Base-by-base conservation (phyloP, 2,888 invertebrate species). In the Thumatha senex region DNA sequence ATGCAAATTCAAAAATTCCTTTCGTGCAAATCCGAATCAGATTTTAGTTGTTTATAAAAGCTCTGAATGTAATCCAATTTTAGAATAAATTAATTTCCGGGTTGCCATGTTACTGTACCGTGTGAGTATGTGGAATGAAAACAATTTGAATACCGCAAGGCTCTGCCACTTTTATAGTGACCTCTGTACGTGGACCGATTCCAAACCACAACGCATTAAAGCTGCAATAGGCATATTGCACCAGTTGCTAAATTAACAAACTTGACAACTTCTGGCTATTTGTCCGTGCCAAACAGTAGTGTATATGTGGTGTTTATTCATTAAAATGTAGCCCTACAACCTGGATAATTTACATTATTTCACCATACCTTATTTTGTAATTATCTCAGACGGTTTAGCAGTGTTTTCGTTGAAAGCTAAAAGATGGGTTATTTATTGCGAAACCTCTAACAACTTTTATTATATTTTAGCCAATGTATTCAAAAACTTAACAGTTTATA, bases 161-260 rank as follows among this genome's bases (percentile, higher is more conserved):
- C 72, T 56, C 72, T 74, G 80, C 80, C 82, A 83, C 79, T 86
- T 87, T 85, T 86, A 85, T 78, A 79, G 82, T 76, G 81, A 74
- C 75, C 74, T 70, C 72, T 67, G 70, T 74, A 84, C 83, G 84
- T 86, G 86, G 86, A 82, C 73, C 63, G 78, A 76, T 78, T 86
- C 87, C 87, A 87, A 86, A 84, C 86, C 86, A 70, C 87, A 83
- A 64, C 58, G 65, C 80, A 81, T 82, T 81, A 85, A 82, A 77
- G 76, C 80, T 84, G 82, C 84, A 82, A 79, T 78, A 80, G 76
- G 79, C 80, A 76, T 70, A 72, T 68, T 80, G 80, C 76, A 78
- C 79, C 77, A 78, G 74, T 72, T 76, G 72, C 68, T 71, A 67
- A 74, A 78, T 74, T 70, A 61, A 67, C 69, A 65, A 72, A 76